phyloP scores from a whole-genome alignment of 2,888 invertebrate species.

The Azorinus chamasolen region DNA sequence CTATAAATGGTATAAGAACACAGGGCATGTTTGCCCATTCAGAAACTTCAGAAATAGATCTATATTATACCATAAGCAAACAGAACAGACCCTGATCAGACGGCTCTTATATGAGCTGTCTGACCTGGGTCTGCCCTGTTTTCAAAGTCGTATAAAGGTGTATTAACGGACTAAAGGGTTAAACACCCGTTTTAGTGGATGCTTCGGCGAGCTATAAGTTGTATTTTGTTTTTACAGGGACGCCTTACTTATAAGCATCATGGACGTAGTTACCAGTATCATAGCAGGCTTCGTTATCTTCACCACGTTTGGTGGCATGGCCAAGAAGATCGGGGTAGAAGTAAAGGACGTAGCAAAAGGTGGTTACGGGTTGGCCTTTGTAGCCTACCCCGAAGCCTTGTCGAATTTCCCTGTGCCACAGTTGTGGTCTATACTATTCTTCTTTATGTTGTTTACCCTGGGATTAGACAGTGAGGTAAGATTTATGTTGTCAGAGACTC shows the following conservation, averaged over 20 bases:
- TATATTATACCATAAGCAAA: too few relatives aligned
- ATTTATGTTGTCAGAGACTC: too few relatives aligned
- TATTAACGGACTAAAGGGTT: too few relatives aligned
- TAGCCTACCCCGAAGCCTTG: conserved; percentile 84
- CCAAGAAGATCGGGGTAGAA: conserved; percentile 71
- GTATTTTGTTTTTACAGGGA: conserved; percentile 87
- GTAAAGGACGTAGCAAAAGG: conserved; percentile 73
- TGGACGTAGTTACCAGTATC: conserved; percentile 87
- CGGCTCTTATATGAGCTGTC: too few relatives aligned
- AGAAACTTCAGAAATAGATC: too few relatives aligned
- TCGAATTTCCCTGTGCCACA: conserved; percentile 79
- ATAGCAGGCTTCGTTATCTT: conserved; percentile 88
- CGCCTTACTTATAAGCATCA: conserved; percentile 92
- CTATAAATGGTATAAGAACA: too few relatives aligned
- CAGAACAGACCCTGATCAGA: too few relatives aligned
- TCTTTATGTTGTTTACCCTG: conserved; percentile 84
- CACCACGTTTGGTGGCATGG: conserved; percentile 81
- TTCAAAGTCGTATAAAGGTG: too few relatives aligned
- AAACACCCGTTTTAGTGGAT: too few relatives aligned
- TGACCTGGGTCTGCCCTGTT: too few relatives aligned
- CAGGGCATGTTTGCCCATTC: too few relatives aligned
- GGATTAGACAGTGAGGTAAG: conserved; percentile 81
- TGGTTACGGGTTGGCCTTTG: conserved; percentile 88
- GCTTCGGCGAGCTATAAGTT: too few relatives aligned
- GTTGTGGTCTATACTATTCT: conserved; percentile 83